Evolutionary conservation across 37 sponge, comb jelly and placozoan species (phyloP).

Genomic region (Crambe crambe): DNA sequence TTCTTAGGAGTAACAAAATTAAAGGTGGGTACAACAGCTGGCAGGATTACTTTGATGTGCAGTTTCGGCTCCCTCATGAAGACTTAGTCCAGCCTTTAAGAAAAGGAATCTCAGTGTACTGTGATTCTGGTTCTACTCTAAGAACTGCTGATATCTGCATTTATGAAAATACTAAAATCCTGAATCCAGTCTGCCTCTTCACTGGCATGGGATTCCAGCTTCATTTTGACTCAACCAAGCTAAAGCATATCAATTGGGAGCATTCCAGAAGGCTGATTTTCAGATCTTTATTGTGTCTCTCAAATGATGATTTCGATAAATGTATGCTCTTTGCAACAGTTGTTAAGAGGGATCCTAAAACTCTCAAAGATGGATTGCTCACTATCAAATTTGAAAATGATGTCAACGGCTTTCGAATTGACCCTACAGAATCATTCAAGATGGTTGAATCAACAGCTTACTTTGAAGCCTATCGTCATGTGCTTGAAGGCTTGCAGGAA

Average conservation of each 20-base stretch:
- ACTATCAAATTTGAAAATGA: conserved; percentile 70
- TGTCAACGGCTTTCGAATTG: conserved; percentile 36
- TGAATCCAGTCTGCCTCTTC: conserved; percentile 64
- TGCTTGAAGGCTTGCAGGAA: conserved; percentile 58
- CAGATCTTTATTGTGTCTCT: conserved; percentile 86
- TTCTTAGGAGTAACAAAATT: conserved; percentile 49
- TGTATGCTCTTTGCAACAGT: conserved; percentile 65
- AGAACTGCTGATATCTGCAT: conserved; percentile 44
- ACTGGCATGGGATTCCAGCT: conserved; percentile 66
- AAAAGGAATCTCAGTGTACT: conserved; percentile 43
- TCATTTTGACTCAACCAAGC: conserved; percentile 45
- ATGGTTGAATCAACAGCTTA: conserved; percentile 88
- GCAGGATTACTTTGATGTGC: conserved; percentile 79
- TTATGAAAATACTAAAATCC: conserved; percentile 47
- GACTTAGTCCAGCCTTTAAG: conserved; percentile 86
- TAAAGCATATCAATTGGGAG: conserved; percentile 76
- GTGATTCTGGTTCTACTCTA: conserved; percentile 4
- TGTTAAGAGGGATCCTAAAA: conserved; percentile 49
- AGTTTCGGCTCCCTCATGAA: conserved; percentile 83
- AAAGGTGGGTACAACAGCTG: conserved; percentile 58
- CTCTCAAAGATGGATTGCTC: conserved; percentile 51
- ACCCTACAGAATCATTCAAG: conserved; percentile 20
- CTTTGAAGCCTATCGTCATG: conserved; percentile 89
- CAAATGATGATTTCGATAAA: conserved; percentile 50
- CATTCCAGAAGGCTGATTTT: conserved; percentile 76